Conservation (phyloP, 2,113 vertebrate genomes). For the Sula dactylatra region DNA sequence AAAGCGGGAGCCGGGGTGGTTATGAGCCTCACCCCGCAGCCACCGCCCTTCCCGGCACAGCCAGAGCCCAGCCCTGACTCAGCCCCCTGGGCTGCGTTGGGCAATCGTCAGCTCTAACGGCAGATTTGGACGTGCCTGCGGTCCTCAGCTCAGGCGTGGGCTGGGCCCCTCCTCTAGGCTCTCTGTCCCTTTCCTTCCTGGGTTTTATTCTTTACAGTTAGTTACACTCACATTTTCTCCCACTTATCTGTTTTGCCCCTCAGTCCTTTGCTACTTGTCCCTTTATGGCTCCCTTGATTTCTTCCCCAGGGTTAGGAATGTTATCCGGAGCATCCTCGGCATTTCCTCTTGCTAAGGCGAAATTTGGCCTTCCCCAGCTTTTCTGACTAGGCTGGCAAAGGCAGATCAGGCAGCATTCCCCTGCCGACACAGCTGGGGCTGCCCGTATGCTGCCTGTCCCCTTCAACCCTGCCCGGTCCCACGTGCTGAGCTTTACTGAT, state of each 20-base stretch:
- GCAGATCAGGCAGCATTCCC: background rate
- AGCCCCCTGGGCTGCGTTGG: background rate
- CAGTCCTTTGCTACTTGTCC: fast-evolving
- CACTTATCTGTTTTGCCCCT: fast-evolving
- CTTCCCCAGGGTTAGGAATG: background rate
- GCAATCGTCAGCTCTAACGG: background rate
- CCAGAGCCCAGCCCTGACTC: background rate
- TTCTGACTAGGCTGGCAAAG: background rate
- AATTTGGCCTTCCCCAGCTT: background rate
- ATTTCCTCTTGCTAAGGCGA: fast-evolving
- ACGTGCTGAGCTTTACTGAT: background rate
- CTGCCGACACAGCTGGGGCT: background rate
- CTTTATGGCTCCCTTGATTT: fast-evolving
- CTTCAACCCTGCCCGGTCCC: background rate
- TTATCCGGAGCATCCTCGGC: fast-evolving
- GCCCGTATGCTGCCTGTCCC: background rate
- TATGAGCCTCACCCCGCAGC: background rate
- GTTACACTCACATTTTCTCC: fast-evolving
- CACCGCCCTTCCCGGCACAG: background rate
- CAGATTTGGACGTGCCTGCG: background rate
- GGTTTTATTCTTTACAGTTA: background rate
- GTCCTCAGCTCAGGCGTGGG: background rate
- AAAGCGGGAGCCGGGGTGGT: background rate
- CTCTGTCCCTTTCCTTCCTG: fast-evolving
- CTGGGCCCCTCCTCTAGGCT: background rate